These are phyloP conservation scores for Exephanes ischioxanthus DNA, from an alignment of 2,888 invertebrate species.

Conservation along the genomic window DNA sequence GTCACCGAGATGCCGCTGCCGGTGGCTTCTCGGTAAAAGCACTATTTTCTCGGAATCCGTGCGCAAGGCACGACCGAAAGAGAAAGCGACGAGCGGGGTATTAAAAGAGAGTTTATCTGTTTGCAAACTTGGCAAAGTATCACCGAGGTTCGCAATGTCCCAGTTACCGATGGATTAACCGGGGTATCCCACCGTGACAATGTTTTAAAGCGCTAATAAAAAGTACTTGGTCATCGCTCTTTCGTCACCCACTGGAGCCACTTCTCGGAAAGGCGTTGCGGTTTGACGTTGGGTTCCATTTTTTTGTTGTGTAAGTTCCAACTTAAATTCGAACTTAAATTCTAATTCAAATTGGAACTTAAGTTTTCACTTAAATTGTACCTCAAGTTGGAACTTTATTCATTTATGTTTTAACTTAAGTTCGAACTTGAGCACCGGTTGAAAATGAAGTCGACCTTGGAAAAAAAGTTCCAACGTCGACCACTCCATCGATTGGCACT, in stretches of 20 bases:
- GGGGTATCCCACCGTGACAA: constrained; percentile 8
- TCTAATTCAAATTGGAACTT: too few species aligned
- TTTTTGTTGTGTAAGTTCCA: too few species aligned
- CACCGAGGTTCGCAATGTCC: not conserved
- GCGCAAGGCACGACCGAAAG: constrained; percentile 27
- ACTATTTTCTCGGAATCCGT: not conserved
- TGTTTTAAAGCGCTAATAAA: not conserved
- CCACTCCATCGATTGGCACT: too few species aligned
- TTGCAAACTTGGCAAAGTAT: constrained; percentile 9
- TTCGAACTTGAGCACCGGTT: too few species aligned
- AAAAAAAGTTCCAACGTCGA: too few species aligned
- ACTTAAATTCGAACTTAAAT: too few species aligned
- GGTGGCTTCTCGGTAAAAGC: constrained; percentile 17
- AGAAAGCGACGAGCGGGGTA: constrained; percentile 12
- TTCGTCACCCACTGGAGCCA: not conserved
- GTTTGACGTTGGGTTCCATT: too few species aligned
- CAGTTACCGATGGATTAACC: constrained; percentile 1
- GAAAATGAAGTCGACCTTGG: too few species aligned
- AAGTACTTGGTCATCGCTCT: not conserved
- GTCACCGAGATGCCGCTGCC: not conserved
- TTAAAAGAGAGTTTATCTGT: constrained; percentile 9
- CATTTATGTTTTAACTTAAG: too few species aligned
- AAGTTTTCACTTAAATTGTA: too few species aligned
- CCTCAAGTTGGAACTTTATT: too few species aligned
- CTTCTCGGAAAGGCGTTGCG: too few species aligned